Conservation (phyloP, 2,113 vertebrate genomes). For the Mobula hypostoma region DNA sequence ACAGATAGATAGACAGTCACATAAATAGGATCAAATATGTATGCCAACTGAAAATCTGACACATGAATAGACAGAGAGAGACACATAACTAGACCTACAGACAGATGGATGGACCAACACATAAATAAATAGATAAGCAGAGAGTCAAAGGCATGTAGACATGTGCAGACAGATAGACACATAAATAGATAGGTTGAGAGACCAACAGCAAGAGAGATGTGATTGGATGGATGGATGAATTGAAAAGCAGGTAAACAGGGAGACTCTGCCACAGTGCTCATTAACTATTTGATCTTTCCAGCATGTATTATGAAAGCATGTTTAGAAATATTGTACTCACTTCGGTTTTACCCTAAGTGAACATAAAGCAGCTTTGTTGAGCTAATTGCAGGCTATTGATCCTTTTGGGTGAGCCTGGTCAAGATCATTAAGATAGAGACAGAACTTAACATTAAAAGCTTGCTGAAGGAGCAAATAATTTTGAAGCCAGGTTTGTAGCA, state of each 20-base stretch:
- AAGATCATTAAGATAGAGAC: neutral
- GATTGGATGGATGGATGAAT: too few relatives aligned
- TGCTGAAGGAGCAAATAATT: neutral
- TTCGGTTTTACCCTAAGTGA: neutral
- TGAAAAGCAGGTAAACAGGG: too few relatives aligned
- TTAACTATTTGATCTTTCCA: neutral
- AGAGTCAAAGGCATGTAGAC: too few relatives aligned
- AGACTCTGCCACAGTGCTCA: neutral
- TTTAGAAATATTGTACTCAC: neutral
- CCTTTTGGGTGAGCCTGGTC: neutral
- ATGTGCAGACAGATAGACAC: too few relatives aligned
- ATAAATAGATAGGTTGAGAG: too few relatives aligned
- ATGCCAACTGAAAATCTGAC: too few relatives aligned
- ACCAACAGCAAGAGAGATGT: too few relatives aligned
- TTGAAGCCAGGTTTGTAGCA: neutral
- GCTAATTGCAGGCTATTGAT: slow-evolving; percentile 19
- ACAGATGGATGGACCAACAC: too few relatives aligned
- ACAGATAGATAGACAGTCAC: neutral
- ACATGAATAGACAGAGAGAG: too few relatives aligned
- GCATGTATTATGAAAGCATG: neutral
- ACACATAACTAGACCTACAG: too few relatives aligned
- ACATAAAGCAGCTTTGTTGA: too few relatives aligned
- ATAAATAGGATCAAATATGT: neutral
- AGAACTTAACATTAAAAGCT: neutral
- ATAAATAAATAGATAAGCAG: too few relatives aligned